phyloP scores from a whole-genome alignment of 2,888 invertebrate species.

The Drosophila koepferae region DNA sequence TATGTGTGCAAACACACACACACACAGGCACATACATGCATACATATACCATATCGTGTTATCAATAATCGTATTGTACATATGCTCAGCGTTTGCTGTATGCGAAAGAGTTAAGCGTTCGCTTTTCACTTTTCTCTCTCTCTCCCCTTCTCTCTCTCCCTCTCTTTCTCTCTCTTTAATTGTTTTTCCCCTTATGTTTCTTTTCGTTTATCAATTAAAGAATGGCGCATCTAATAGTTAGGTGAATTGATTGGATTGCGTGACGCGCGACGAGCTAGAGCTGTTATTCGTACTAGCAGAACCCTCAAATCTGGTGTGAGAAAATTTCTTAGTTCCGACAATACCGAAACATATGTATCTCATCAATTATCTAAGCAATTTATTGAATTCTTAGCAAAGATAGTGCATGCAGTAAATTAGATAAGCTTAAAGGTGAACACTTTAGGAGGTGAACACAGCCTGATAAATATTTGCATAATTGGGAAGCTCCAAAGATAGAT shows the following conservation, averaged over 20 bases:
- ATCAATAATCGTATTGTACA: conserved; percentile 56
- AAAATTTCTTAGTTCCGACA: neutral
- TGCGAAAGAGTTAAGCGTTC: conserved; percentile 54
- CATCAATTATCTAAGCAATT: neutral
- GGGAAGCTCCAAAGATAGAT: no score
- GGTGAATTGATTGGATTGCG: conserved; percentile 40
- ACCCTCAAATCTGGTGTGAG: neutral
- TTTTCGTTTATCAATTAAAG: conserved; percentile 64
- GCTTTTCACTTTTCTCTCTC: conserved; percentile 10
- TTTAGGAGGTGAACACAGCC: neutral
- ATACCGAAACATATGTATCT: neutral
- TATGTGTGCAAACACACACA: conserved; percentile 23
- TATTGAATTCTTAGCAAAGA: neutral
- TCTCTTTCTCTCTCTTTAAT: conserved; percentile 25
- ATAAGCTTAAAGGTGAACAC: neutral
- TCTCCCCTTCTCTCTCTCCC: neutral
- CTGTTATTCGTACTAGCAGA: neutral
- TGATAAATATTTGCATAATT: neutral
- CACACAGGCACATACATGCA: conserved; percentile 9
- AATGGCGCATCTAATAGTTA: conserved; percentile 31
- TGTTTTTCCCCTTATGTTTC: conserved; percentile 23
- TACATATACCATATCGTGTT: conserved; percentile 36
- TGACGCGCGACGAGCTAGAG: neutral
- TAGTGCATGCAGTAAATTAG: neutral
- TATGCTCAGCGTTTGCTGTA: conserved; percentile 4